A percentile compares a stretch with the other conserved stretches of the same genome.
Conservation (phyloP, 2,113 vertebrate genomes). For the Eira barbara region DNA sequence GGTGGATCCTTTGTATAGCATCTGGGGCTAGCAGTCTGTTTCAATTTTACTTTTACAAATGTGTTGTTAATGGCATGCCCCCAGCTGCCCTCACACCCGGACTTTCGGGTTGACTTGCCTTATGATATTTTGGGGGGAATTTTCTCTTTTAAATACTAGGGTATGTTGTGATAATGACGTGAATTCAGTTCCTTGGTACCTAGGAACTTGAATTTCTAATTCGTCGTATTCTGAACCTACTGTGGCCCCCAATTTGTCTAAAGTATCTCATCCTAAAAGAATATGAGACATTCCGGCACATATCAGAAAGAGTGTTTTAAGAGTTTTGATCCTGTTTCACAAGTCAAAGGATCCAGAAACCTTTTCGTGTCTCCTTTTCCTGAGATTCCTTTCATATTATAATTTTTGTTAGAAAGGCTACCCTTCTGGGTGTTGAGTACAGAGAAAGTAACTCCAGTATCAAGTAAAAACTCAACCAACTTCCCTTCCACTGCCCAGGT, state of each 20-base stretch:
- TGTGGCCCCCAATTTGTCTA: background rate
- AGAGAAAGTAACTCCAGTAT: background rate
- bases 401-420: background rate
- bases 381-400: background rate
- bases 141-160: background rate
- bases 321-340: background rate
- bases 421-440: background rate
- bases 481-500: background rate
- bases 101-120: background rate
- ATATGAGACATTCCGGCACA: background rate
- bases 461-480: background rate
- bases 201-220: background rate
- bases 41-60: background rate
- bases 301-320: background rate
- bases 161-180: background rate
- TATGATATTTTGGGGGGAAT: background rate
- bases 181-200: background rate
- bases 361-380: background rate
- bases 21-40: background rate
- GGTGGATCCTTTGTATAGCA: background rate
- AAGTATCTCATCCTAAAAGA: background rate
- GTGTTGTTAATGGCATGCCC: background rate
- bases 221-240: background rate
- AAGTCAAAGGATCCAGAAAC: background rate
- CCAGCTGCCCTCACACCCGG: background rate